Percentiles rank a stretch among this genome's conserved stretches.
Conservation (phyloP, 1,140 invertebrate species). For the Hyles euphorbiae region DNA sequence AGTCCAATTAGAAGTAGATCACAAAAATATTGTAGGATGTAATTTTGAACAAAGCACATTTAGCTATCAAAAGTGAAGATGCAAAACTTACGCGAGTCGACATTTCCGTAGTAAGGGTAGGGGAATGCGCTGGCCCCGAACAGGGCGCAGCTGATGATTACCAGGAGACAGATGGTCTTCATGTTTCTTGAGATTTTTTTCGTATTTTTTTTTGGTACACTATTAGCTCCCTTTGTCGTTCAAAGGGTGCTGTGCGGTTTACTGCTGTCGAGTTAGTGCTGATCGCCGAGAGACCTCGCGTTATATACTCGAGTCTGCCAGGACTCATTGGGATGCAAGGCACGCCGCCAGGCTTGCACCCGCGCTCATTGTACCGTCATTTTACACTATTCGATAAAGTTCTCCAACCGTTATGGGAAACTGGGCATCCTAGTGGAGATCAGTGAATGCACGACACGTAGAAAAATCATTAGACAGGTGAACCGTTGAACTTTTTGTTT, state of each 20-base stretch:
- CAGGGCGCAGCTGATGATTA: constrained; percentile 41
- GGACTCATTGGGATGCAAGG: constrained; percentile 55
- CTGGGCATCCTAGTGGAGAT: constrained; percentile 49
- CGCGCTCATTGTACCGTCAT: constrained; percentile 38
- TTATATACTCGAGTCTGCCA: constrained; percentile 56
- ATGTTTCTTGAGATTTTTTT: constrained; percentile 21
- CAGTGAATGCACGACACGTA: constrained; percentile 40
- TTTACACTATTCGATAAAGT: constrained; percentile 52
- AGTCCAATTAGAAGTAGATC: no score
- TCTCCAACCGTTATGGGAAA: constrained; percentile 56
- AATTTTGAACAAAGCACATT: not conserved
- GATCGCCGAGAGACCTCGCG: constrained; percentile 26
- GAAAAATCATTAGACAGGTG: constrained; percentile 25
- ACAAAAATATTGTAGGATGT: no score
- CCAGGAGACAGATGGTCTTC: constrained; percentile 30
- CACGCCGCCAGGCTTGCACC: constrained; percentile 39
- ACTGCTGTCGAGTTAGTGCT: constrained; percentile 44
- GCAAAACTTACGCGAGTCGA: constrained; percentile 54
- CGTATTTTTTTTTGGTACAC: constrained; percentile 16
- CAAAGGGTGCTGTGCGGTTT: constrained; percentile 43
- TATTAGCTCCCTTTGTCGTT: constrained; percentile 26
- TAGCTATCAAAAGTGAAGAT: no score
- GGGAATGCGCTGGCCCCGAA: constrained; percentile 46
- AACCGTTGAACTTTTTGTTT: constrained; percentile 41
- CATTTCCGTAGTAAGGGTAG: constrained; percentile 54